phyloP scores from a whole-genome alignment of 2,113 vertebrate species.

The Ceyx melanurus region DNA sequence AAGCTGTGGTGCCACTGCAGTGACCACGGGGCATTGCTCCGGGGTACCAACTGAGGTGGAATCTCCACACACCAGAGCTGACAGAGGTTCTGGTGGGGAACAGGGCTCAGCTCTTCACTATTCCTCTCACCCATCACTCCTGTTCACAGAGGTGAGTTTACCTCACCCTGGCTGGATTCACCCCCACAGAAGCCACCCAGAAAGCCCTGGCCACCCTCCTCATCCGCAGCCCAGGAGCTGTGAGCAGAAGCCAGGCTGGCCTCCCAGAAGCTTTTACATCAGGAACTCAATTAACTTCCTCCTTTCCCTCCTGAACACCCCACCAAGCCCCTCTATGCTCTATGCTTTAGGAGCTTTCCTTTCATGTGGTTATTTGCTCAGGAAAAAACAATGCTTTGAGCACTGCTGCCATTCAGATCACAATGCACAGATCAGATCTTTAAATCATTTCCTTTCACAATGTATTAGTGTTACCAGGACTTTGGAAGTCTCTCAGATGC shows the following conservation, averaged over 20 bases:
- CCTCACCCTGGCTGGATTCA: not conserved
- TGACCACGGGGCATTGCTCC: not conserved
- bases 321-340: not conserved
- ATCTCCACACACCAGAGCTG: not conserved
- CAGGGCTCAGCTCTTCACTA: not conserved
- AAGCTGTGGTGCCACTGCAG: not conserved
- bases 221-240: not conserved
- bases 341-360: not conserved
- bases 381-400: constrained; percentile 36
- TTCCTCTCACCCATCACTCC: not conserved
- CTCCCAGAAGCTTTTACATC: constrained; percentile 15
- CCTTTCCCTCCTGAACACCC: not conserved
- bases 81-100: not conserved
- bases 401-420: not conserved
- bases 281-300: constrained; percentile 43
- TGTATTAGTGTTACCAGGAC: not conserved
- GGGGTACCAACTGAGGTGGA: not conserved
- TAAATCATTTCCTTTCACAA: constrained; percentile 52
- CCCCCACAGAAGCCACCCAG: not conserved
- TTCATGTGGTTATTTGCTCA: constrained; percentile 26
- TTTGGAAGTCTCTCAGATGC: constrained; percentile 8
- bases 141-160: not conserved
- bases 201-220: not conserved
- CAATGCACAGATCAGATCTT: constrained; percentile 18
- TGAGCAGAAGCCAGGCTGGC: not conserved